Evolutionary conservation across 2,888 invertebrate genomes (phyloP).

Genomic region (Actias luna): DNA sequence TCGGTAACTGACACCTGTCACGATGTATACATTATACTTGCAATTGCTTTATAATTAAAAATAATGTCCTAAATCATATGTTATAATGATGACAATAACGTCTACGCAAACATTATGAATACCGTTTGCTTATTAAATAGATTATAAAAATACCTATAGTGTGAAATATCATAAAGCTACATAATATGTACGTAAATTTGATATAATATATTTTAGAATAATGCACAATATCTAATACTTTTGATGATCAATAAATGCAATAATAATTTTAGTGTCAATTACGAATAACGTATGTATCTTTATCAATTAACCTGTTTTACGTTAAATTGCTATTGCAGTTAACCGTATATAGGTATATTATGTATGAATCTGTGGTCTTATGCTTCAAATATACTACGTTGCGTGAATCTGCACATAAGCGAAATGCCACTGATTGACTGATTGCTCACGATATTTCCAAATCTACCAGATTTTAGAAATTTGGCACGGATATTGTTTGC

Average conservation of each 20-base stretch:
- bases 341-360: too few relatives aligned
- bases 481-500: too few relatives aligned
- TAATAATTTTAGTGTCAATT: not conserved
- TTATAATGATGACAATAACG: not conserved
- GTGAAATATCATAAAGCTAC: not conserved
- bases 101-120: not conserved
- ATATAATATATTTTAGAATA: not conserved
- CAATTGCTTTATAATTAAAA: constrained; percentile 37
- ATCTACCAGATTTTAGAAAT: too few relatives aligned
- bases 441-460: too few relatives aligned
- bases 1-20: constrained; percentile 49
- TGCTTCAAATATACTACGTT: too few relatives aligned
- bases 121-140: not conserved
- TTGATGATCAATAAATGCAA: not conserved
- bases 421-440: too few relatives aligned
- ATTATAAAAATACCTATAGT: not conserved
- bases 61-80: not conserved
- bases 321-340: not conserved
- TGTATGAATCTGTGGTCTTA: too few relatives aligned
- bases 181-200: not conserved
- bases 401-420: too few relatives aligned
- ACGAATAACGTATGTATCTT: not conserved
- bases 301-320: not conserved
- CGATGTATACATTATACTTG: constrained; percentile 42
- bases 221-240: not conserved